Base-by-base conservation (phyloP, 2,888 invertebrate genomes). In the Aspidiotus destructor region DNA sequence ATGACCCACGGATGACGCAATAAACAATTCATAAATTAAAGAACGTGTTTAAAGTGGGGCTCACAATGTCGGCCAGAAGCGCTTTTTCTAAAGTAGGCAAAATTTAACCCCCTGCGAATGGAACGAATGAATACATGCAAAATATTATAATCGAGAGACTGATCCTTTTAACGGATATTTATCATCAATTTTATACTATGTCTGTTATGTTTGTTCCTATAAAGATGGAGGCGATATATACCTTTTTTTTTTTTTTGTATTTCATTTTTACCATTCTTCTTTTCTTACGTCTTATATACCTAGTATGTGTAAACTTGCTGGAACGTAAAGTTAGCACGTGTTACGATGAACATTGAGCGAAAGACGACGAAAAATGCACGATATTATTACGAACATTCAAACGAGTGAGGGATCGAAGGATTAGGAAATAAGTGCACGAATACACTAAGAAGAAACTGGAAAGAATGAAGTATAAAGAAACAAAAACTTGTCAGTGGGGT, bases 151-250 rank as follows among this genome's bases (percentile, higher is more conserved):
- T 58, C 58, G 40, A 28, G 28, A 58, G 10, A 13, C 13, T 13
- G 58, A 58, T 58, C 58, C 58, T 58, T 58, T 58, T 58, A 58
- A 58, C 58, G 58, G 58, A 58, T 58, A 58, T 58, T 58, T 58
- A 58, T 58, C 40, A 58, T 58, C 58, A 58, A 58, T 58, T 40
- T 58, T 58, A 40, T 58, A 40, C 40, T 40, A 13, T 58, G 17
- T 58, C 10, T 17, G 40, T 8, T 8, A 58, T 58, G 13, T 40
- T 28, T 28, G 28, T 5, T 28, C 28, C 28, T 28, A 28, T 28
- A 28, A 28, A 28, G 28, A 28, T 28, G 28, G 28, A 28, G 28
- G 28, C 28, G 28, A 28, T 28, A 28, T 28, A 28, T 28, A 28
- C 5, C 5, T 28, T 5, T 28, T 28, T 28, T 17, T 54, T 8